Base-by-base conservation (phyloP, 2,113 vertebrate genomes). In the Lethenteron camtschaticum region DNA sequence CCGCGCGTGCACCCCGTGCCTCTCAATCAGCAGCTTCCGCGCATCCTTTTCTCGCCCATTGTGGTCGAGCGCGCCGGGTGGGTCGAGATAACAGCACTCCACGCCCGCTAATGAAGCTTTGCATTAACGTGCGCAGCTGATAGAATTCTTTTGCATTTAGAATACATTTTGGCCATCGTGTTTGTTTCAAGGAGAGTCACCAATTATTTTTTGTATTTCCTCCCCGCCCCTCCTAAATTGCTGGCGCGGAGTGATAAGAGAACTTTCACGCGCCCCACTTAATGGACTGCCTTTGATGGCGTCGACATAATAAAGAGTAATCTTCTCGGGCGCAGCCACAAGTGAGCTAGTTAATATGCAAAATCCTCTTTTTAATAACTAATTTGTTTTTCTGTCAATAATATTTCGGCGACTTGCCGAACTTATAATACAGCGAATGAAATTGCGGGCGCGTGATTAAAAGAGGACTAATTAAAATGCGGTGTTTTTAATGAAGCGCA, bases 151-250 rank as follows among this genome's bases (percentile, higher is more conserved):
- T 41, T 41, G 41, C 41, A 41, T 41, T 41, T 41, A 41, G 41
- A 41, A 41, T 41, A 41, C 41, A 41, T 41, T 41, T 41, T 41
- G 41, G 41, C 41, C 41, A 41, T 41, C 41, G 63, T 66, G n/a
- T 66, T n/a, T 66, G n/a, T 66, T 66, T 66, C 63, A 66, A 66
- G 63, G 63, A 66, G 63, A 66, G n/a, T 66, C 63, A 24, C 63
- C 63, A 66, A 66, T 66, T 66, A 66, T 66, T 66, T 41, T 24
- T 24, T 66, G 63, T 66, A 66, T 66, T 66, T 66, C 24, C n/a
- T 66, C 41, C 41, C 41, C 41, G 41, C 41, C 41, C 41, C 41
- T 41, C 41, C 63, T 66, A 66, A 66, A 66, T 66, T 66, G 63
- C 63, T 66, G 63, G 63, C 63, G 11, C 24, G 63, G n/a, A n/a